phyloP scores from a whole-genome alignment of 2,797 vertebrate genomes.

The Cichlasoma orientale region DNA sequence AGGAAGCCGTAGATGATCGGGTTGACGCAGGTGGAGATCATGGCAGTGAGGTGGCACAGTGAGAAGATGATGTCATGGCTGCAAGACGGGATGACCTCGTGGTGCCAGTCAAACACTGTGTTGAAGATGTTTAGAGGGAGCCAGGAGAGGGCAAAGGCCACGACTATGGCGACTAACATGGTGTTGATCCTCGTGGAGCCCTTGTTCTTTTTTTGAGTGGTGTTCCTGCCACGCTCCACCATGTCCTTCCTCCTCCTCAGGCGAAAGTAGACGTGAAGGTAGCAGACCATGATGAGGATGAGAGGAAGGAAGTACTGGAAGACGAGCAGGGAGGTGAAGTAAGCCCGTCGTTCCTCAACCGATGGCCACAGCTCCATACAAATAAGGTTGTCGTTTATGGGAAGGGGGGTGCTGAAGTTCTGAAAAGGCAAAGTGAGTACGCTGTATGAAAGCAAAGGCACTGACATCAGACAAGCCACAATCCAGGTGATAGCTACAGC shows the following conservation, averaged over 20 bases:
- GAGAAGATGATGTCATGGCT: slow-evolving; percentile 86
- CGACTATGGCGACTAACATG: slow-evolving; percentile 84
- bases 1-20: slow-evolving; percentile 90
- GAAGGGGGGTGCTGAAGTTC: slow-evolving; percentile 79
- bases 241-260: slow-evolving; percentile 83
- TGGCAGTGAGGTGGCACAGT: slow-evolving; percentile 84
- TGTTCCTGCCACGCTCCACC: slow-evolving; percentile 81
- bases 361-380: slow-evolving; percentile 86
- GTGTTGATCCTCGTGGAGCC: slow-evolving; percentile 81
- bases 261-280: slow-evolving; percentile 85
- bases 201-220: slow-evolving; percentile 73
- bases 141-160: slow-evolving; percentile 84
- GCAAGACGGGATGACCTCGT: slow-evolving; percentile 79
- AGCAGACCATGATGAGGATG: slow-evolving; percentile 81
- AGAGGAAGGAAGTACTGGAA: slow-evolving; percentile 87
- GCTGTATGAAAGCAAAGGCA: slow-evolving; percentile 83
- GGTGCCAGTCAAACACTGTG: slow-evolving; percentile 86
- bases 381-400: slow-evolving; percentile 69
- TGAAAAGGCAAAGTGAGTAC: slow-evolving; percentile 76
- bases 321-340: slow-evolving; percentile 84
- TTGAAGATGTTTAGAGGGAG: slow-evolving; percentile 87
- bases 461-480: slow-evolving; percentile 81
- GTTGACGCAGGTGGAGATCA: slow-evolving; percentile 87
- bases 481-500: slow-evolving; percentile 85
- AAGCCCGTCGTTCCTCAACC: slow-evolving; percentile 74